Conservation (phyloP, 2,113 vertebrate species). For the Dolichotis patagonum region DNA sequence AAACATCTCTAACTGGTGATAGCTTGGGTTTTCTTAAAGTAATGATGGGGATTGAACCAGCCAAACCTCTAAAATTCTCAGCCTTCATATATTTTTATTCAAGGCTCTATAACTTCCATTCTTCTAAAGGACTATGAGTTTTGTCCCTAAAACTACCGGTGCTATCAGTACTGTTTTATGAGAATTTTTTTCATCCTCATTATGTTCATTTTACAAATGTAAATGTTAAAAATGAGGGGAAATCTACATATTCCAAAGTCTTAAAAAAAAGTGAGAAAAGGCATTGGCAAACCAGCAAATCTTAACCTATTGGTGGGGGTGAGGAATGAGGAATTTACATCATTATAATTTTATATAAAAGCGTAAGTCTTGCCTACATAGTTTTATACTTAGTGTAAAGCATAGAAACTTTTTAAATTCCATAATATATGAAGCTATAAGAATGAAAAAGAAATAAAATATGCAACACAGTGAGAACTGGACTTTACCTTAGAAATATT, state of each 20-base stretch:
- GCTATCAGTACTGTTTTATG: background rate
- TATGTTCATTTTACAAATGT: slow-evolving; percentile 23
- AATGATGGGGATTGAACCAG: background rate
- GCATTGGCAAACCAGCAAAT: slow-evolving; percentile 25
- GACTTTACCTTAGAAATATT: background rate
- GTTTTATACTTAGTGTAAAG: background rate
- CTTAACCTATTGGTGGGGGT: background rate
- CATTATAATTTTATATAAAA: background rate
- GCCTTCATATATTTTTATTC: background rate
- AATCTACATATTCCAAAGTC: slow-evolving; percentile 30
- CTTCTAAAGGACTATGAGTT: background rate
- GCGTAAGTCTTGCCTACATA: background rate
- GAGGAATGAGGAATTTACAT: background rate
- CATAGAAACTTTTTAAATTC: background rate
- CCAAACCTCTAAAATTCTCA: background rate
- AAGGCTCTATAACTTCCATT: background rate
- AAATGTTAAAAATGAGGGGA: slow-evolving; percentile 14
- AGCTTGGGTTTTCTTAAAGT: background rate
- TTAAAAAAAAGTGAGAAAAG: slow-evolving; percentile 53
- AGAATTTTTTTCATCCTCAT: background rate
- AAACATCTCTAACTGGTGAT: background rate
- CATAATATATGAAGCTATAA: background rate
- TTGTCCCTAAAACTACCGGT: background rate
- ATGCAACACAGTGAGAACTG: background rate
- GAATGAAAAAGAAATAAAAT: background rate